Evolutionary conservation across 2,113 vertebrate species (phyloP).

Genomic region (Motacilla tschutschensis): DNA sequence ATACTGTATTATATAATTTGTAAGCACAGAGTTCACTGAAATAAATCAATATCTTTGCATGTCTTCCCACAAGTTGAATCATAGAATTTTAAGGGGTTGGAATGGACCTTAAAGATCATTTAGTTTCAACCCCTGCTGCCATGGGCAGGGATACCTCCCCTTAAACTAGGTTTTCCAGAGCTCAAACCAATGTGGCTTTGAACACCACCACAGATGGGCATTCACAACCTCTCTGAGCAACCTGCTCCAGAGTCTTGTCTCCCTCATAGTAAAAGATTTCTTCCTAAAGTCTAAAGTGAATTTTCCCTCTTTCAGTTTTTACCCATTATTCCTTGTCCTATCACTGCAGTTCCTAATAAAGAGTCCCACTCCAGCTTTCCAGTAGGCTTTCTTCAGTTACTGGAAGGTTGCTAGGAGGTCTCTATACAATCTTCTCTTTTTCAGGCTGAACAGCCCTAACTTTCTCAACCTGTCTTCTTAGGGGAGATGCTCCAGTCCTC

Average conservation of each 20-base stretch:
- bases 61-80: not conserved
- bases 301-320: not conserved
- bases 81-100: not conserved
- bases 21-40: not conserved
- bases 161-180: not conserved
- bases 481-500: not conserved
- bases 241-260: not conserved
- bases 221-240: not conserved
- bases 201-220: not conserved
- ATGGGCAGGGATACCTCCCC: not conserved
- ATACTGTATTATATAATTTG: not conserved
- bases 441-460: not conserved
- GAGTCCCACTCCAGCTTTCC: not conserved
- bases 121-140: rapidly evolving
- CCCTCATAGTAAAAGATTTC: not conserved
- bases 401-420: not conserved
- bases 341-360: not conserved
- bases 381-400: not conserved
- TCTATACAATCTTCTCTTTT: not conserved
- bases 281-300: not conserved
- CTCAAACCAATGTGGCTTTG: not conserved
- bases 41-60: not conserved
- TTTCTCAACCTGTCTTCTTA: not conserved
- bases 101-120: not conserved
- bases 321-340: not conserved